Evolutionary conservation across 2,797 vertebrate genomes (phyloP).

Genomic region (Atherinosoma microstoma): DNA sequence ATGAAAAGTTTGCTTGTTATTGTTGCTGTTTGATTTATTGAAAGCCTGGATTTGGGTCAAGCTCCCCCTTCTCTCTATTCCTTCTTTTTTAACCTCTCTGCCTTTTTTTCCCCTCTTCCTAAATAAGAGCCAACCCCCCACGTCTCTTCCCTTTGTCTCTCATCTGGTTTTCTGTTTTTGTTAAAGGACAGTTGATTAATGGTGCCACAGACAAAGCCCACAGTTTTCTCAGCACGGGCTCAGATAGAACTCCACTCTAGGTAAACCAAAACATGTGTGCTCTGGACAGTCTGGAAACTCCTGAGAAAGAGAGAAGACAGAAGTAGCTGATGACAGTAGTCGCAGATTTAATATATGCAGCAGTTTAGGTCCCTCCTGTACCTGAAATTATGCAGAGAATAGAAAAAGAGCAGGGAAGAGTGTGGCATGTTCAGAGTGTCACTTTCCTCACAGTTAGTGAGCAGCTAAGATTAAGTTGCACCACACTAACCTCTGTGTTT

Average conservation of each 20-base stretch:
- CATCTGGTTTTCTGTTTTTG: conserved; percentile 85
- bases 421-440: conserved; percentile 29
- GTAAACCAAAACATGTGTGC: conserved; percentile 83
- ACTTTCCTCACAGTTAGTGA: conserved; percentile 23
- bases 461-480: conserved; percentile 34
- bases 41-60: conserved; percentile 80
- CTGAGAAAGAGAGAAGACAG: conserved; percentile 42
- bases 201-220: conserved; percentile 79
- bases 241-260: conserved; percentile 67
- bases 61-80: conserved; percentile 43
- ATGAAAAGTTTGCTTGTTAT: conserved; percentile 83
- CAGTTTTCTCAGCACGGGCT: conserved; percentile 66
- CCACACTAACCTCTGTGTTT: conserved; percentile 9
- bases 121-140: conserved; percentile 74
- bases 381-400: conserved; percentile 10
- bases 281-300: conserved; percentile 67
- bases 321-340: conserved; percentile 59
- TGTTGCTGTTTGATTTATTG: conserved; percentile 85
- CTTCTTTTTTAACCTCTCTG: conserved; percentile 26
- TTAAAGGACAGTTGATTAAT: conserved; percentile 86
- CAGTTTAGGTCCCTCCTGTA: conserved; percentile 48
- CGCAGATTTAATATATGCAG: conserved; percentile 62
- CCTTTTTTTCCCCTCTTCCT: conserved; percentile 51
- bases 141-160: conserved; percentile 83
- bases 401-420: not conserved